phyloP scores from a whole-genome alignment of 2,888 invertebrate species.

The Hypomecis atomaria region DNA sequence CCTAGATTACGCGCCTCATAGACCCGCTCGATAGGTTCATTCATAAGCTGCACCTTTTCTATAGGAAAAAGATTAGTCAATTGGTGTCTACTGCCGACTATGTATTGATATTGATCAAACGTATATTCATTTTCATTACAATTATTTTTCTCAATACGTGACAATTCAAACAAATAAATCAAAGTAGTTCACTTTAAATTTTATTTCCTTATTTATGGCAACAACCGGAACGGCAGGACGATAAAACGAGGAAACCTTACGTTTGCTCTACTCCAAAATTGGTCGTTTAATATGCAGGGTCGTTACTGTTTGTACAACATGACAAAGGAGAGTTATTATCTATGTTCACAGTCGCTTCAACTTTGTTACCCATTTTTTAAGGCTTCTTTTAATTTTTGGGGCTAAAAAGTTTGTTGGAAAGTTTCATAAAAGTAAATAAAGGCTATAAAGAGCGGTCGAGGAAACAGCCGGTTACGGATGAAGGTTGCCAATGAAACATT shows the following conservation, averaged over 20 bases:
- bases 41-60: too few species aligned
- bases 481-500: constrained; percentile 45
- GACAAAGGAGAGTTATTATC: constrained; percentile 64
- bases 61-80: too few species aligned
- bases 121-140: too few species aligned
- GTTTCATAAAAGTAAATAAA: constrained; percentile 56
- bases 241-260: constrained; percentile 5
- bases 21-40: too few species aligned
- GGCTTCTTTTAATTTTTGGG: constrained; percentile 60
- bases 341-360: constrained; percentile 63
- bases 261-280: constrained; percentile 11
- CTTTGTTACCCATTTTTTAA: constrained; percentile 62
- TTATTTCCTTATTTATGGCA: constrained; percentile 10
- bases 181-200: constrained; percentile 9
- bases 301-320: constrained; percentile 24
- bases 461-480: constrained; percentile 44
- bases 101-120: too few species aligned
- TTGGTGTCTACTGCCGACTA: too few species aligned
- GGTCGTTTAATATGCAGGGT: neutral
- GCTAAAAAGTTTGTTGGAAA: constrained; percentile 52
- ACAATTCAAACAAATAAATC: neutral
- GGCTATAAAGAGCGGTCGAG: constrained; percentile 50
- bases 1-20: too few species aligned
- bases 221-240: neutral
- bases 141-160: neutral